Base-by-base conservation (phyloP, 2,797 vertebrate species). In the Pseudochirops corinnae region DNA sequence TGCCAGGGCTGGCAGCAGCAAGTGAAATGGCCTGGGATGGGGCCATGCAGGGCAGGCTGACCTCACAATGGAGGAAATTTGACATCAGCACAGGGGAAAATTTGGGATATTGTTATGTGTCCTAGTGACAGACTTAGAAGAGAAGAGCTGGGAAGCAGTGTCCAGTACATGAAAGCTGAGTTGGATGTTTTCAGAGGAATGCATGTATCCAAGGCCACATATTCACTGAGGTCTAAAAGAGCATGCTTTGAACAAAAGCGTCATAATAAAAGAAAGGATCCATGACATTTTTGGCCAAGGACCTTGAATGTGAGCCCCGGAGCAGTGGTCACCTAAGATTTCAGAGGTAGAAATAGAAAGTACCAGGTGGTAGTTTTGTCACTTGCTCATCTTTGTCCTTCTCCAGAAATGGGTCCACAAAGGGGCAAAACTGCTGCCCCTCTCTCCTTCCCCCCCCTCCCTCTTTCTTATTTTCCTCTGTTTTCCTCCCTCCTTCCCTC, bases 11-110 rank as follows among this genome's bases (percentile, higher is more conserved):
- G 93, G 58, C 93, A 94, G 93, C 67, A 97, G 58, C 52, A 90
- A 95, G 93, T 56, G 56, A 90, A 57, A 94, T 31, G 92, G 93
- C 56, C 33, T 55, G 57, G 94, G 74, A 92, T 91, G 56, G 55
- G 53, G 56, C 52, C 90, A 67, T 92, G 46, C 53, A 53, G 94
- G 92, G 57, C 90, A 96, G 56, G 33, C 90, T 98, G 97, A 97
- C 95, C 94, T 98, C 97, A 98, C 92, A 98, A 97, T 97, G 93
- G 94, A 24, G 52, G 90, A 95, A 4, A 46, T 31, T 56, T 96
- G 96, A 97, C 96, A 96, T 95, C 96, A 96, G 55, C 82, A 93
- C 12, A 60, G 92, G 93, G 91, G 91, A 96, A 94, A 94, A 92
- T 33, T 53, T 93, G 93, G 74, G 57, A 57, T 94, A 67, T 67